Conservation (phyloP, 2,888 invertebrate genomes). For the Cantharis nigra region DNA sequence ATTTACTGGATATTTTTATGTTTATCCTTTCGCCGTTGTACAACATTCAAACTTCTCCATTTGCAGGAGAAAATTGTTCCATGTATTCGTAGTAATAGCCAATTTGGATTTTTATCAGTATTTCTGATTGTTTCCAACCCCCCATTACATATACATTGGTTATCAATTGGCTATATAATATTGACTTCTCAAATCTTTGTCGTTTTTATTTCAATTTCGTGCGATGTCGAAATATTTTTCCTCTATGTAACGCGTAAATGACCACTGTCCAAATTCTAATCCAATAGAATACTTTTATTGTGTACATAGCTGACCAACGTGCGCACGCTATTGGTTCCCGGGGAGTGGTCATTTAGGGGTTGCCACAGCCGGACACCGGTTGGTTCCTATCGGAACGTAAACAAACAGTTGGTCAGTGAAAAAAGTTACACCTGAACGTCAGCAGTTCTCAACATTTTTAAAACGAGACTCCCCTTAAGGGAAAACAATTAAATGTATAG, state of each 20-base stretch:
- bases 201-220: constrained; percentile 1
- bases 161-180: constrained; percentile 21
- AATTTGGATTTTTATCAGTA: constrained; percentile 36
- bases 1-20: constrained; percentile 39
- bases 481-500: constrained; percentile 38
- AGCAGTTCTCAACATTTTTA: constrained; percentile 29
- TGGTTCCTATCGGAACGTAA: constrained; percentile 38
- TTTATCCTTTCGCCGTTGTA: neutral
- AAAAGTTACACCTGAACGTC: neutral
- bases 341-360: constrained; percentile 54
- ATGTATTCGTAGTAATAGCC: constrained; percentile 25
- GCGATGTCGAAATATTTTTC: neutral
- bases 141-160: constrained; percentile 23
- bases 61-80: neutral
- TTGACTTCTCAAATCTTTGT: constrained; percentile 19
- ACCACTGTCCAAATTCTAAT: constrained; percentile 21
- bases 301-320: constrained; percentile 28
- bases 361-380: constrained; percentile 42
- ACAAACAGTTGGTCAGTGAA: constrained; percentile 9
- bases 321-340: constrained; percentile 50
- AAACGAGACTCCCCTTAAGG: constrained; percentile 41
- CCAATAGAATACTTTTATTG: constrained; percentile 27
- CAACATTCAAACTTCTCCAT: neutral
- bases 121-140: constrained; percentile 36
- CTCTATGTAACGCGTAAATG: constrained; percentile 2